Conservation (phyloP, 2,888 invertebrate species). For the Hydrotaea cyrtoneurina region DNA sequence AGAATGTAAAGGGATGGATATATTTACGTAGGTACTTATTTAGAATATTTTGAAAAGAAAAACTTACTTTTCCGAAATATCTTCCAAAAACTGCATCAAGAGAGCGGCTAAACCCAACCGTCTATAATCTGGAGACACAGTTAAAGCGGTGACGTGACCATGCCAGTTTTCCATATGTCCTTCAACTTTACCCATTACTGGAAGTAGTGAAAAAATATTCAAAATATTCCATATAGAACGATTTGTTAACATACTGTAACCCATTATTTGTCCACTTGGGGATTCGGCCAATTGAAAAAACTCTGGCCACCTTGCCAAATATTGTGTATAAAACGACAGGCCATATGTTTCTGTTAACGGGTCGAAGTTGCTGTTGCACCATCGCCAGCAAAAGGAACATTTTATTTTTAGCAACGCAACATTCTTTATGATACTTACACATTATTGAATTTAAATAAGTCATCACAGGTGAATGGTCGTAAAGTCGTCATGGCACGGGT, state of each 20-base stretch:
- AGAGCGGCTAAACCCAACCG: slow-evolving; percentile 95
- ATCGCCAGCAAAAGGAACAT: slow-evolving; percentile 30
- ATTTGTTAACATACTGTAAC: slow-evolving; percentile 88
- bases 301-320: slow-evolving; percentile 99
- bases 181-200: slow-evolving; percentile 99
- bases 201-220: slow-evolving; percentile 68
- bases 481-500: slow-evolving; percentile 99
- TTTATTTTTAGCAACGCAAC: slow-evolving; percentile 2
- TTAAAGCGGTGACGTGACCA: slow-evolving; percentile 98
- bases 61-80: slow-evolving; percentile 94
- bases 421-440: slow-evolving; percentile 85
- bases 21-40: no score
- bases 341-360: slow-evolving; percentile 98
- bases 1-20: no score
- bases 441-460: slow-evolving; percentile 96
- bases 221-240: neutral
- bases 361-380: slow-evolving; percentile 91
- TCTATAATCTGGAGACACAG: slow-evolving; percentile 96
- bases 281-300: slow-evolving; percentile 98
- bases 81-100: slow-evolving; percentile 96
- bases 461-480: slow-evolving; percentile 95
- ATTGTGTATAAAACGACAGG: slow-evolving; percentile 97
- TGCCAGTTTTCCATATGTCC: slow-evolving; percentile 98
- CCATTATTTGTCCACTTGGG: slow-evolving; percentile 98
- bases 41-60: no score